phyloP scores from a whole-genome alignment of 2,113 vertebrate species.

The Clarias magur region DNA sequence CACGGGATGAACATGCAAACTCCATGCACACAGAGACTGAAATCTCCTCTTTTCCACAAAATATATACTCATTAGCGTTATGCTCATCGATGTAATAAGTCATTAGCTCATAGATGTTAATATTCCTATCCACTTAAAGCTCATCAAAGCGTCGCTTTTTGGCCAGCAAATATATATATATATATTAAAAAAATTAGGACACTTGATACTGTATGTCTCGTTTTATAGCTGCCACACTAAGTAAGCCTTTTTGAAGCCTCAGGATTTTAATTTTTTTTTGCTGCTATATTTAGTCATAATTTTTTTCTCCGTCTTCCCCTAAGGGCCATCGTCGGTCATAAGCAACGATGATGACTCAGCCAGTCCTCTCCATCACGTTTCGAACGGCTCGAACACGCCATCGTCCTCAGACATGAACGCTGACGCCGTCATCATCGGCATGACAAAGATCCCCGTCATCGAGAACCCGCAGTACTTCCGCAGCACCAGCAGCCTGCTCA shows the following conservation, averaged over 20 bases:
- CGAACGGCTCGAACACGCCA: constrained; percentile 85
- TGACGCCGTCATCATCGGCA: constrained; percentile 86
- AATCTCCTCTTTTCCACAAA: neutral
- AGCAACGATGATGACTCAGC: constrained; percentile 87
- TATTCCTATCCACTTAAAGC: neutral
- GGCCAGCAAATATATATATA: neutral
- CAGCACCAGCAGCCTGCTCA: constrained; percentile 83
- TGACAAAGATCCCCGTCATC: constrained; percentile 89
- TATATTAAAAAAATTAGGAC: neutral
- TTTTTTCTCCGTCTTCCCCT: constrained; percentile 26
- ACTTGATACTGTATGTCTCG: neutral
- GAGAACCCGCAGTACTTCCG: constrained; percentile 91
- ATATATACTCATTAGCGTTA: neutral
- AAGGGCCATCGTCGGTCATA: constrained; percentile 85
- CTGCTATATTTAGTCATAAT: neutral
- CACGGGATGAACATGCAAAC: too few relatives aligned
- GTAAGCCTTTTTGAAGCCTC: neutral
- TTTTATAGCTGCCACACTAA: constrained; percentile 20
- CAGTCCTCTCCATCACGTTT: constrained; percentile 87
- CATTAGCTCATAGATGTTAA: neutral
- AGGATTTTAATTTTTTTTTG: neutral
- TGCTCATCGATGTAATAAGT: neutral
- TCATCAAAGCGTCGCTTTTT: neutral
- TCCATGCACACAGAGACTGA: too few relatives aligned
- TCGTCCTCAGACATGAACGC: constrained; percentile 86